Evolutionary conservation across 2,888 invertebrate genomes (phyloP), one percentile per base, ranked within the genome.

Genomic region (Synanthedon formicaeformis): DNA sequence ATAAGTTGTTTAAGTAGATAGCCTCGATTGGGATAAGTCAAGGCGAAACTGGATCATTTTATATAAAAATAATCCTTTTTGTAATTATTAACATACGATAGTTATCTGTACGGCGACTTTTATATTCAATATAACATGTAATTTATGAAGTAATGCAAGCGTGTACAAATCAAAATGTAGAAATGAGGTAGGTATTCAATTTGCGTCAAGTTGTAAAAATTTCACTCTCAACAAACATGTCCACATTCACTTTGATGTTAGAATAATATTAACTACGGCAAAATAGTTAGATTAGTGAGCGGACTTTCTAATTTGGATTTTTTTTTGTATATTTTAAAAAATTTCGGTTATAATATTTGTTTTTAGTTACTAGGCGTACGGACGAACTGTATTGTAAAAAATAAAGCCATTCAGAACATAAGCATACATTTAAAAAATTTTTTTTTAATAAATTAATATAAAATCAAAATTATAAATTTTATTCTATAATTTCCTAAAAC

Each of bases 201-300:
- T 78, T 71, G 66, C 69, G 64, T 63, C 58, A 58, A 63, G 64
- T 60, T 72, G 71, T 71, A 72, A 74, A 57, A 73, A 71, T 73
- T 75, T 75, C 75, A 75, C 78, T 77, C 67, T 77, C 72, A 58
- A 63, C 71, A 73, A 75, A 75, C 64, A 73, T 55, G 60, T 49
- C 13, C 53, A 63, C 61, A 63, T 63, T 69, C 60, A 67, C 49
- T 49, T 45, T 18, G 54, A 53, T 55, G 56, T 57, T 55, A 60
- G 53, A 57, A 57, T 59, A 57, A 49, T 49, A 49, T 18, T 57
- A 59, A 58, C 61, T 58, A 59, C 55, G 54, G 54, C 59, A 60
- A 63, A 60, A 55, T 53, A 53, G 53, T 51, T 53, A 53, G 51
- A 53, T 53, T 52, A 41, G 55, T 49, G 51, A 48, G 51, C 48